Evolutionary conservation across 2,797 vertebrate species (phyloP), one percentile per base, ranked within the genome.

Genomic region (Catamblyrhynchus diadema): DNA sequence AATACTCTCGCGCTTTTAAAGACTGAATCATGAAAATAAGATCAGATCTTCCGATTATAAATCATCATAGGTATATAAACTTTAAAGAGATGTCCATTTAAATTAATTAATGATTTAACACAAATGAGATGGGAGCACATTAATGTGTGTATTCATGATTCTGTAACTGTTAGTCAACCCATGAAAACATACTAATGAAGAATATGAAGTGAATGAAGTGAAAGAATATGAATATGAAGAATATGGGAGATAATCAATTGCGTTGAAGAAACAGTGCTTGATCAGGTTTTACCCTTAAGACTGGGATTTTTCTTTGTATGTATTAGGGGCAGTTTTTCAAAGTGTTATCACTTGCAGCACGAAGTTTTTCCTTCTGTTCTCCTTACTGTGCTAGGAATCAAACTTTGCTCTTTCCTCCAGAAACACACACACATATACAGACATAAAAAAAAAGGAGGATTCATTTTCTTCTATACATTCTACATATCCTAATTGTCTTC

Each of bases 311-410:
- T 53, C 22, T 66, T 50, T 60, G 4, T 23, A 25, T 35, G 6
- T 32, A 7, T 51, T 47, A 35, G 17, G 15, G 74, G 4, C 32
- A 79, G 45, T 53, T 89, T 75, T 90, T 37, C 28, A 44, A 69
- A 92, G 4, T 28, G 21, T 60, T 28, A 44, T 54, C 20, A 64
- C 33, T 4, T 51, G 9, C 28, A 59, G 8, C 0, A 0, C 64
- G n/a, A 92, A 80, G 16, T 33, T 2, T 77, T 92, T 82, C 28
- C 13, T 78, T 83, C 51, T 73, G 10, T 65, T 81, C 91, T 56
- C 18, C 10, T 59, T 51, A 51, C 23, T 72, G 37, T 33, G 2
- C 6, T 60, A 12, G 20, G 28, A 84, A 45, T 47, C 10, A 44
- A 73, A 69, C 13, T 2, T 66, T 88, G 17, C 2, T 51, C 15